Evolutionary conservation across 2,888 invertebrate species (phyloP).

Genomic region (Lycaena phlaeas): DNA sequence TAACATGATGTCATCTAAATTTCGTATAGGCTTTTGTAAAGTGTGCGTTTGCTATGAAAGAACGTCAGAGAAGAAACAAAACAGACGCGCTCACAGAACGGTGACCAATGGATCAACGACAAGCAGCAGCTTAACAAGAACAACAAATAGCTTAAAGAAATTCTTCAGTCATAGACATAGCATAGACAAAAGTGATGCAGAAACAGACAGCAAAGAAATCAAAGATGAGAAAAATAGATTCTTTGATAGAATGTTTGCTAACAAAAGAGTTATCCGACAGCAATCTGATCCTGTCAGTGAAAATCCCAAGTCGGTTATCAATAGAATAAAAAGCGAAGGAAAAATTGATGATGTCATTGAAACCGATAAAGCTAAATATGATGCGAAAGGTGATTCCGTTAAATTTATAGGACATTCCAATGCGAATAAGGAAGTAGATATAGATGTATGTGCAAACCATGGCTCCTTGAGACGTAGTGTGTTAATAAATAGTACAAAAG

Average conservation of each 20-base stretch:
- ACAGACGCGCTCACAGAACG: conserved; percentile 59
- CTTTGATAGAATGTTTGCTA: conserved; percentile 48
- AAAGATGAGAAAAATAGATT: conserved; percentile 43
- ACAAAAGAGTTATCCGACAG: conserved; percentile 48
- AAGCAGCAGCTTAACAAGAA: conserved; percentile 74
- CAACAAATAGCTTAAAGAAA: conserved; percentile 72
- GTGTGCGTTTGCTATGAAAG: conserved; percentile 75
- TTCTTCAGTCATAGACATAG: conserved; percentile 58
- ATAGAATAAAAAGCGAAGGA: conserved; percentile 55
- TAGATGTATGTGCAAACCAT: conserved; percentile 33
- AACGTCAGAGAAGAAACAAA: conserved; percentile 44
- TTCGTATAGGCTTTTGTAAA: conserved; percentile 83
- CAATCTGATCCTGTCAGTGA: conserved; percentile 56
- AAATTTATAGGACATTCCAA: conserved; percentile 55
- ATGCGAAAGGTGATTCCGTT: conserved; percentile 26
- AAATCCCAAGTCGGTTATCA: conserved; percentile 36
- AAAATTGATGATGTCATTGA: conserved; percentile 28
- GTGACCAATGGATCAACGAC: conserved; percentile 75
- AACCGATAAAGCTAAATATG: conserved; percentile 24
- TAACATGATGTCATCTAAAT: conserved; percentile 93
- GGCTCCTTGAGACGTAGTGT: conserved; percentile 64
- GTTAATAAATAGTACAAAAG: conserved; percentile 59
- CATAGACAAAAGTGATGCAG: conserved; percentile 50
- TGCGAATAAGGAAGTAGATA: conserved; percentile 38
- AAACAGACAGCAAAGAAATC: conserved; percentile 33